Evolutionary conservation across 2,113 vertebrate species (phyloP).

Genomic region (Uropsilus gracilis): DNA sequence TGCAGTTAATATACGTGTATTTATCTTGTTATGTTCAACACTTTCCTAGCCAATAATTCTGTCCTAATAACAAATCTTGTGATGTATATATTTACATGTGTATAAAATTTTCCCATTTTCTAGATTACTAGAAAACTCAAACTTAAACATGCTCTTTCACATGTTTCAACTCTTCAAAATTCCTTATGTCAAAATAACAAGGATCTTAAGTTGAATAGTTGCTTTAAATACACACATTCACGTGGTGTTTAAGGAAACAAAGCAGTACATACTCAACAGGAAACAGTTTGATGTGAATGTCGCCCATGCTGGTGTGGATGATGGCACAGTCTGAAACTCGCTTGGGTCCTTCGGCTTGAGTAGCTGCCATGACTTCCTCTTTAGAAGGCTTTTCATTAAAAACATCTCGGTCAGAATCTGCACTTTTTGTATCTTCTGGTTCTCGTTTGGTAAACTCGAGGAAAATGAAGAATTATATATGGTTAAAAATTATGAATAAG

Average conservation of each 20-base stretch:
- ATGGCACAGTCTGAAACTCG: conserved; percentile 98
- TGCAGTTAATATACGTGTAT: background rate
- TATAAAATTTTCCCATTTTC: conserved; percentile 8
- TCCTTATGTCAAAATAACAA: background rate
- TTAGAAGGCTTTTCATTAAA: conserved; percentile 99
- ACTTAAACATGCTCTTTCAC: background rate
- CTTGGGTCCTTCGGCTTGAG: conserved; percentile 98
- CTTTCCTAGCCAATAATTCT: background rate
- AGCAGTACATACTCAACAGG: conserved; percentile 94
- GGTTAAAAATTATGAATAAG: conserved; percentile 46
- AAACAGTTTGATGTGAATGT: conserved; percentile 98
- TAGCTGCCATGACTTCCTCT: conserved; percentile 99
- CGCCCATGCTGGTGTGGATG: conserved; percentile 99
- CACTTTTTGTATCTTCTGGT: conserved; percentile 97
- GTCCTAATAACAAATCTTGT: background rate
- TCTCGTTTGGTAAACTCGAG: conserved; percentile 96
- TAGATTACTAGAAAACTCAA: background rate
- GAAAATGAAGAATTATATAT: conserved; percentile 54
- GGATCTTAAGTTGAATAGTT: conserved; percentile 40
- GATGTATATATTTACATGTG: background rate
- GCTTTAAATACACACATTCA: conserved; percentile 24
- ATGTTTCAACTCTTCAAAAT: background rate
- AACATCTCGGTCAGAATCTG: conserved; percentile 97
- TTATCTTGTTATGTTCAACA: background rate
- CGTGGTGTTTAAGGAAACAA: conserved; percentile 1